These are phyloP conservation scores for Paragorgia papillata DNA, from an alignment of 92 coral and sea anemone species.

Conservation along the genomic window DNA sequence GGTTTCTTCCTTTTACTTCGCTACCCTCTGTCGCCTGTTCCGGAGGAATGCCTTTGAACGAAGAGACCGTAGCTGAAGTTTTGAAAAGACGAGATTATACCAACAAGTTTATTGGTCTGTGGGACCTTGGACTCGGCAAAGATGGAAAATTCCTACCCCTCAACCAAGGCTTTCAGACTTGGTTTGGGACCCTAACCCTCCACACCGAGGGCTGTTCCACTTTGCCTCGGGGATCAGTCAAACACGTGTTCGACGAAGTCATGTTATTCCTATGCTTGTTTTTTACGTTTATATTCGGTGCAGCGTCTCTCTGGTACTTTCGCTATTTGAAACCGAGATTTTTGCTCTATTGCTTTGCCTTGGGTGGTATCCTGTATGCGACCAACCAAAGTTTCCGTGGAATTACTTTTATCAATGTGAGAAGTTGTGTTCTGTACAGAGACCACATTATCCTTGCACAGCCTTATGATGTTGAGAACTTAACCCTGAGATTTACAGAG, in stretches of 20 bases:
- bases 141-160: slow-evolving; percentile 70
- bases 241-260: slow-evolving; percentile 20
- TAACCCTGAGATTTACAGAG: slow-evolving; percentile 82
- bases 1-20: slow-evolving; percentile 73
- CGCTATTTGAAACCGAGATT: slow-evolving; percentile 27
- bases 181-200: slow-evolving; percentile 83
- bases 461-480: slow-evolving; percentile 70
- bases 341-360: slow-evolving; percentile 22
- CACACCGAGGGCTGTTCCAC: slow-evolving; percentile 67
- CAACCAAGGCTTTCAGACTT: slow-evolving; percentile 82
- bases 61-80: slow-evolving; percentile 70
- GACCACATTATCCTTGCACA: slow-evolving; percentile 73
- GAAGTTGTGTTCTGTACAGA: slow-evolving; percentile 83
- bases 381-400: slow-evolving; percentile 29
- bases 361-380: slow-evolving; percentile 24
- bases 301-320: slow-evolving; percentile 48
- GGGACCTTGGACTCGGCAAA: slow-evolving; percentile 88
- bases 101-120: slow-evolving; percentile 79
- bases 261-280: slow-evolving; percentile 43
- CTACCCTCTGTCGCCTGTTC: slow-evolving; percentile 85
- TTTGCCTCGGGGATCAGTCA: not conserved
- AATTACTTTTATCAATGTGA: slow-evolving; percentile 57
- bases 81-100: slow-evolving; percentile 61
- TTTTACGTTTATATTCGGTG: slow-evolving; percentile 26
- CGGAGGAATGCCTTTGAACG: slow-evolving; percentile 77